Evolutionary conservation across 30 jellyfish, hydroid and myxozoan genomes (phyloP), one percentile per base, ranked within the genome.

Genomic region (Aurelia aurita complex sp. Pacific): DNA sequence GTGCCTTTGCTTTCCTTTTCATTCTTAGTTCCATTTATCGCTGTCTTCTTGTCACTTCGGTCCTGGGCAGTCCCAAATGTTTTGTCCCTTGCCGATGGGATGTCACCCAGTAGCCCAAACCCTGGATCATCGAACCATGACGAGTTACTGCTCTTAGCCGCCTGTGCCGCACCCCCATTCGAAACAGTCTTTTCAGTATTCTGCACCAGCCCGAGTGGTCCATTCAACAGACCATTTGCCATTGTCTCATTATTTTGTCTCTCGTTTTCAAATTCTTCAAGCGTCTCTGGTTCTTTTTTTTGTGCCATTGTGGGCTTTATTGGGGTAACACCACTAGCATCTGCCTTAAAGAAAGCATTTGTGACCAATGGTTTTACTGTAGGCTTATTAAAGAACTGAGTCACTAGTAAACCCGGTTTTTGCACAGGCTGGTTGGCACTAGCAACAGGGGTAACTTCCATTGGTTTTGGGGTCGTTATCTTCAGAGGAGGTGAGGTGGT

Each of bases 231-330:
- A 29, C 65, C 38, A 34, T 57, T 34, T 42, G 18, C 10, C 78
- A 43, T 59, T 59, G 36, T 64, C 62, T 67, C 70, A 4, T 29
- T 69, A 19, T 38, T 54, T 16, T 53, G 69, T 40, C 83, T 74
- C 67, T 74, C 89, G 1, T 61, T 67, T 76, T 89, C 97, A 72
- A 73, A 89, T 57, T 89, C 97, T 60, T 89, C 97, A 19, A 89
- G 79, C 33, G 97, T 89, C 19, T 89, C 94, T 35, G 97, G 97
- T 19, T 81, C 61, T 67, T 77, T 71, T 35, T 36, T 40, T 35
- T 64, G 87, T 67, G 51, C 60, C 46, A 38, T 23, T 35, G 88
- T 82, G 65, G 90, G 91, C 66, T 59, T 74, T 43, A 73, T 34
- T 15, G 88, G 91, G 10, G 91, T 70, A 10, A 65, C 96, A 0